Evolutionary conservation across 2,888 invertebrate species (phyloP).

Genomic region (Latheticus oryzae): DNA sequence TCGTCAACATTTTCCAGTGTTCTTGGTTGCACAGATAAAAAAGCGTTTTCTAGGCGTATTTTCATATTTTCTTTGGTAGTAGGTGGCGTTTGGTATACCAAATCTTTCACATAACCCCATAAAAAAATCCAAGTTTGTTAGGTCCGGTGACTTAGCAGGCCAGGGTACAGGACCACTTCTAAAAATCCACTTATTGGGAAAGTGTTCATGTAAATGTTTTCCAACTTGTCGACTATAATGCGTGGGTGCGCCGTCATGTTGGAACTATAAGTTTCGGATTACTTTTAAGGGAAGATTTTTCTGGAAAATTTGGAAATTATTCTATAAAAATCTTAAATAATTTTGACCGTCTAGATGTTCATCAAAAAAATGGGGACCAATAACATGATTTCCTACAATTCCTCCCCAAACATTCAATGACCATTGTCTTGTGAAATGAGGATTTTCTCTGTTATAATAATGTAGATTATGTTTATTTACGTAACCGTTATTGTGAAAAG

Average conservation of each 20-base stretch:
- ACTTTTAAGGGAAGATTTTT: neutral
- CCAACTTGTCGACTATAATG: constrained; percentile 22
- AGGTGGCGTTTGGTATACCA: neutral
- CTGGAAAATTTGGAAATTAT: neutral
- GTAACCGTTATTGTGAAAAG: neutral
- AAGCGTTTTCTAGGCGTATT: no score
- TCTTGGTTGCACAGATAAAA: no score
- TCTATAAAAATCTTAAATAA: no score
- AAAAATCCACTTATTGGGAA: constrained; percentile 13
- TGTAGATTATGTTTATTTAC: constrained; percentile 3
- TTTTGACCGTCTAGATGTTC: no score
- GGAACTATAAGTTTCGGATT: constrained; percentile 7
- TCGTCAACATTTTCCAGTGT: no score
- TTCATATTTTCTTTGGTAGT: neutral
- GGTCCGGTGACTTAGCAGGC: constrained; percentile 34
- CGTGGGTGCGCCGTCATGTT: constrained; percentile 34
- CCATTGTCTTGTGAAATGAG: neutral
- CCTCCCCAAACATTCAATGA: neutral
- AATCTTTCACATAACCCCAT: constrained; percentile 12
- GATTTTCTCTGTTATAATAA: constrained; percentile 5
- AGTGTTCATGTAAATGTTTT: constrained; percentile 19
- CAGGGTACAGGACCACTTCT: constrained; percentile 30
- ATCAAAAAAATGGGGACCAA: no score
- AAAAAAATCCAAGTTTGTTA: constrained; percentile 35
- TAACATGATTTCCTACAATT: no score